phyloP scores from a whole-genome alignment of 2,113 vertebrate genomes.

The Vidua macroura region DNA sequence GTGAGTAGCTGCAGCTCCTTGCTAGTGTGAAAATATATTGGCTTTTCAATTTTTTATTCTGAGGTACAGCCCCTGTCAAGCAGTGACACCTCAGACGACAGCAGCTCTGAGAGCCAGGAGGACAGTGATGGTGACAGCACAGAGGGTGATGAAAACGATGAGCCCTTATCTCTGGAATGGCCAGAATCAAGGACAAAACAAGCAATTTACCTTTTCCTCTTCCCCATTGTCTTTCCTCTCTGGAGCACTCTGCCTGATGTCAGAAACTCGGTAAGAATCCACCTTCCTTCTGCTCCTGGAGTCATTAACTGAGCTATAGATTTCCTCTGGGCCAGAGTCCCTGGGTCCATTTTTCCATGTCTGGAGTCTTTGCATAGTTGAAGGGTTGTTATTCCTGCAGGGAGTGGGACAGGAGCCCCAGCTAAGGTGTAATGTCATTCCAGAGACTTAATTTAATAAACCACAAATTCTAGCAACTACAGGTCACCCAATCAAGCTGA shows the following conservation, averaged over 20 bases:
- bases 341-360: background rate
- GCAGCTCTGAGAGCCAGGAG: constrained; percentile 48
- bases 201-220: constrained; percentile 87
- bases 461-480: background rate
- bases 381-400: background rate
- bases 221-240: constrained; percentile 92
- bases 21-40: background rate
- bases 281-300: background rate
- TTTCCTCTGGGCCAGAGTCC: background rate
- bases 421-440: background rate
- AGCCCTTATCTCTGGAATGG: constrained; percentile 91
- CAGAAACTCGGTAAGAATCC: constrained; percentile 82
- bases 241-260: constrained; percentile 95
- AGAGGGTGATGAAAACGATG: constrained; percentile 71
- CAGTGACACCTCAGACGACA: constrained; percentile 8
- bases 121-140: constrained; percentile 53
- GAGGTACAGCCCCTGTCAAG: background rate
- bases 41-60: background rate
- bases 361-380: background rate
- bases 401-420: background rate
- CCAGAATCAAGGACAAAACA: constrained; percentile 86
- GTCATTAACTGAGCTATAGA: background rate
- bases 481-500: background rate
- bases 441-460: background rate
- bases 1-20: background rate